Evolutionary conservation across 2,888 invertebrate genomes (phyloP).

Genomic region (Himalopsyche tibetana): DNA sequence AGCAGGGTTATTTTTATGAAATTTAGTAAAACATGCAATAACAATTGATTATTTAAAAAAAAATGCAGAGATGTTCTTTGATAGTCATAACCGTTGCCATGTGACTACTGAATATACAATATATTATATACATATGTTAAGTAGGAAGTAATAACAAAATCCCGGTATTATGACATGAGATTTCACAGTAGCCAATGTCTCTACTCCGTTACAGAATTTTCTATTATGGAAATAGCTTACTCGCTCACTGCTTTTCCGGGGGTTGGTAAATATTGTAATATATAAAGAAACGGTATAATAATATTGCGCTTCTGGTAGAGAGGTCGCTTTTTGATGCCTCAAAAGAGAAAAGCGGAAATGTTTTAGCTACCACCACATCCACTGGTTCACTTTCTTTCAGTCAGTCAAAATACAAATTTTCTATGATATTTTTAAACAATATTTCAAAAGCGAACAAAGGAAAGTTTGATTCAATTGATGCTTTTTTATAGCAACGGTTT

Average conservation of each 20-base stretch:
- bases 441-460: neutral
- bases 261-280: constrained; percentile 62
- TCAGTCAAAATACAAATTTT: constrained; percentile 41
- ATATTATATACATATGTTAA: neutral
- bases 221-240: constrained; percentile 61
- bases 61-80: no score
- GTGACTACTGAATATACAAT: neutral
- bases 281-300: constrained; percentile 63
- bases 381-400: constrained; percentile 1
- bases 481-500: neutral
- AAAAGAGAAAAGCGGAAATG: constrained; percentile 51
- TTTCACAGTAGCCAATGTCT: constrained; percentile 59
- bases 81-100: no score
- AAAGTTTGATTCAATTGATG: constrained; percentile 35
- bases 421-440: constrained; percentile 41
- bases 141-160: constrained; percentile 51
- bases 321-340: constrained; percentile 44
- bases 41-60: no score
- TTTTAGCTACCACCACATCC: constrained; percentile 21
- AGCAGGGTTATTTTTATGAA: no score
- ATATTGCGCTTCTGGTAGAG: constrained; percentile 47
- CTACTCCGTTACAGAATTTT: constrained; percentile 58
- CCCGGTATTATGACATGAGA: constrained; percentile 58
- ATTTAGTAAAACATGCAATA: no score
- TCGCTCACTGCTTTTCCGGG: constrained; percentile 54